Evolutionary conservation across 2,797 vertebrate genomes (phyloP), one percentile per base, ranked within the genome.

Genomic region (Notamacropus eugenii): DNA sequence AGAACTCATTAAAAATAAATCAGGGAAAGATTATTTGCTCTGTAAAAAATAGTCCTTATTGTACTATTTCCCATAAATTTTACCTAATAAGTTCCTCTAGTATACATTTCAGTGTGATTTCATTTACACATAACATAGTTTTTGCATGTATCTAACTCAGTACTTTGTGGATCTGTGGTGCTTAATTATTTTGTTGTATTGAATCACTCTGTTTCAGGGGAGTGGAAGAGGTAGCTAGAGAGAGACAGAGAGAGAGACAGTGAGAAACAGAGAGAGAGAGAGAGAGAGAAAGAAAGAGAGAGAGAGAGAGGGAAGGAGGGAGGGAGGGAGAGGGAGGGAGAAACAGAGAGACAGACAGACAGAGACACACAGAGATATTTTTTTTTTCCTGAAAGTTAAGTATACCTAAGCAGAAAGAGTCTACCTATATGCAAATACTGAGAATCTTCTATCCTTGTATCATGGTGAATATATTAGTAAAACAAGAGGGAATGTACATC

Each of bases 401-500:
- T 9, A 0, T 54, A n/a, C 40, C 1, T 27, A 29, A 55, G 52
- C 24, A 91, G 87, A 31, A 93, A 40, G 40, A 82, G 19, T 74
- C 10, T 67, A 46, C 67, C 50, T 93, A 92, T 22, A 50, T 46
- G 58, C 19, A 2, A 24, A 90, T 55, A 90, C 40, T 54, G n/a
- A 34, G 4, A 24, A 90, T 46, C 92, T 94, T 96, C 87, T n/a
- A 58, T 90, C 52, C 54, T 90, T 82, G 50, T 93, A 95, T 82
- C 92, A 67, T 19, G 19, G n/a, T 95, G 94, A 62, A 50, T 74
- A 27, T 31, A 0, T n/a, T 92, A 22, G 55, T 92, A 93, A 94
- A 95, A 92, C 96, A 90, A 95, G 74, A 92, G n/a, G 90, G 11
- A 82, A 94, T 9, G 52, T 95, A 0, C 90, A 91, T 96, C 93